Base-by-base conservation (phyloP, 2,888 invertebrate genomes). In the Thecocarcelia acutangulata region DNA sequence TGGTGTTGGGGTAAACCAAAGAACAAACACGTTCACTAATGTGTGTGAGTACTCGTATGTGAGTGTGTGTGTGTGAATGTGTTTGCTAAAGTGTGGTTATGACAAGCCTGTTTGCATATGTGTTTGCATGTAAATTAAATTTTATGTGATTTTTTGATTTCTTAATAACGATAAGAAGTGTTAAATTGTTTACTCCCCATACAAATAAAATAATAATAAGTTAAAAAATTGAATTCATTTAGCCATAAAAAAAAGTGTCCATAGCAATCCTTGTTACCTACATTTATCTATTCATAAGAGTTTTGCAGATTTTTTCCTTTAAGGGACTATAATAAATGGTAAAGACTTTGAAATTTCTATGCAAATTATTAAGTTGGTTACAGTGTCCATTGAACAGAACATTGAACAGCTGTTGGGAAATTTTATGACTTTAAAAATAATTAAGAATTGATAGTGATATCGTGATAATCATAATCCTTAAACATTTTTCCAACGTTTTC, bases 111-210 rank as follows among this genome's bases (percentile, higher is more conserved):
- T 63, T 68, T 56, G 75, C 56, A 64, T 56, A 61, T 75, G 59
- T 61, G 69, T 76, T 56, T 68, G 54, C 61, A 70, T 82, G 69
- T 76, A 80, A 73, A 66, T 73, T 68, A 50, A 42, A 44, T 73
- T 78, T 24, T 59, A 0, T 59, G 17, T 73, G 83, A 80, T 83
- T 76, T 72, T 73, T 80, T 76, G 80, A 76, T 79, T 76, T 83
- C 63, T 76, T 63, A 68, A 72, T 72, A 76, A 61, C 56, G 83
- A 83, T 82, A 78, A 84, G 84, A 83, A 83, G 84, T 84, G 84
- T 84, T 82, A 83, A 84, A 70, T 75, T 80, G 75, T 83, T 84
- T 77, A 64, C 46, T 46, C 44, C 42, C 42, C 19, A 42, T 42
- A 13, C 42, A 79, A 63, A 48, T n/a, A n/a, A 66, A 28, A 50